Base-by-base conservation (phyloP, 2,113 vertebrate species). In the Vulpes ferrilata region DNA sequence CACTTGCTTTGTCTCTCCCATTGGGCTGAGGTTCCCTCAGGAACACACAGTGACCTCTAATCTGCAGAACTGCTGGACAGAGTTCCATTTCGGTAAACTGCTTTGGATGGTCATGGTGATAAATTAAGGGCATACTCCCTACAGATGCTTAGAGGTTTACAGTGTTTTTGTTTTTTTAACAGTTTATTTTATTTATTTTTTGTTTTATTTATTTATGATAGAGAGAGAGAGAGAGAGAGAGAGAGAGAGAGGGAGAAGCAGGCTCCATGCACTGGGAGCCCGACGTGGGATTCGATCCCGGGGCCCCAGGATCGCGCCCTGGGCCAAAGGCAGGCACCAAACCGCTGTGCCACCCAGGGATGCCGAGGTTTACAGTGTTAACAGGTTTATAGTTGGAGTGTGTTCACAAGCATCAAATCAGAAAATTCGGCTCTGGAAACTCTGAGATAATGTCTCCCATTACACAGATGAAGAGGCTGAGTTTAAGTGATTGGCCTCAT, bases 391-490 rank as follows among this genome's bases (percentile, higher is more conserved):
- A 43, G 43, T 43, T 43, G 43, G 74, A 93, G 71, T 88, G 76
- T 73, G 78, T 90, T 82, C 79, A 62, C 38, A 48, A 88, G 67
- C 71, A 87, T 93, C 89, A 81, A 30, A 53, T 80, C 43, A 67
- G 69, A 94, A 80, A 64, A 71, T 38, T 23, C 0, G 0, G 55
- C 30, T 80, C 23, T 8, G 95, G 60, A 83, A 94, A 83, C 64
- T 38, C 59, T 2, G 85, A 60, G 95, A 85, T 90, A 74, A 57
- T 73, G 71, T 81, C 93, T 96, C 85, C 73, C 60, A 51, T 96
- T 90, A 62, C 57, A 79, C 38, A 93, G 91, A 82, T 81, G 73
- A 93, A 85, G 94, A 90, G 73, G 89, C n/a, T 11, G 78, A 76
- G 71, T 78, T 94, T 83, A 94, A 91, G 91, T 0, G 7, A 90